A percentile compares a stretch with the other conserved stretches of the same genome.
Conservation (phyloP, 2,888 invertebrate genomes). For the Acrobasis suavella region DNA sequence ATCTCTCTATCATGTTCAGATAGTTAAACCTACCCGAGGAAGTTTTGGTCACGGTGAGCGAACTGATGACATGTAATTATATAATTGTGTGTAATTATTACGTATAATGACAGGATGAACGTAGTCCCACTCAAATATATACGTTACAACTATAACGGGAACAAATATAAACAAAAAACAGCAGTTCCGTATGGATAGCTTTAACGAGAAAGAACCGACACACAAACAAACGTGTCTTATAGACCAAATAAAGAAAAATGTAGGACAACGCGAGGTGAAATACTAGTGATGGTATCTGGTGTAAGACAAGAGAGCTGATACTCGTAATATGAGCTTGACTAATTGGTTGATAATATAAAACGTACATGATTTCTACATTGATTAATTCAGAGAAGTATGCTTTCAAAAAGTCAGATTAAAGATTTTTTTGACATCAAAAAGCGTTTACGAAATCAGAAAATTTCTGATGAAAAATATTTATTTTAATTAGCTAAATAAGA, state of each 20-base stretch:
- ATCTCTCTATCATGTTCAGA: neutral
- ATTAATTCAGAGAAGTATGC: no score
- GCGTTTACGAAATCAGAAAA: no score
- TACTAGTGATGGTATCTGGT: constrained; percentile 11
- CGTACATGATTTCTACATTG: no score
- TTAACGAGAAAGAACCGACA: constrained; percentile 14
- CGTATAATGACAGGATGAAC: constrained; percentile 17
- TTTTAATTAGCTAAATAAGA: no score
- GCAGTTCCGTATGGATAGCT: neutral
- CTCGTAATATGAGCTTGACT: no score
- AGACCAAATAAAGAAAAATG: constrained; percentile 22
- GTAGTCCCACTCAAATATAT: constrained; percentile 12
- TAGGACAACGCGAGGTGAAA: constrained; percentile 21
- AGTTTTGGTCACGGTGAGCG: neutral
- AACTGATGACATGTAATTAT: constrained; percentile 7
- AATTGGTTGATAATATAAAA: no score
- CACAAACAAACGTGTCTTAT: constrained; percentile 12
- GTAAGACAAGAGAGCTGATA: constrained; percentile 6
- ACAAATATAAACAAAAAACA: neutral
- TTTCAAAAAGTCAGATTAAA: no score
- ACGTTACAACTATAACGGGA: constrained; percentile 8
- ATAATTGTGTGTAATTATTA: neutral
- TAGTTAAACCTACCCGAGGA: neutral
- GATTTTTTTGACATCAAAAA: no score
- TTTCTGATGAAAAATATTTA: no score